phyloP scores from a whole-genome alignment of 2,113 vertebrate species.

The Camelus bactrianus region DNA sequence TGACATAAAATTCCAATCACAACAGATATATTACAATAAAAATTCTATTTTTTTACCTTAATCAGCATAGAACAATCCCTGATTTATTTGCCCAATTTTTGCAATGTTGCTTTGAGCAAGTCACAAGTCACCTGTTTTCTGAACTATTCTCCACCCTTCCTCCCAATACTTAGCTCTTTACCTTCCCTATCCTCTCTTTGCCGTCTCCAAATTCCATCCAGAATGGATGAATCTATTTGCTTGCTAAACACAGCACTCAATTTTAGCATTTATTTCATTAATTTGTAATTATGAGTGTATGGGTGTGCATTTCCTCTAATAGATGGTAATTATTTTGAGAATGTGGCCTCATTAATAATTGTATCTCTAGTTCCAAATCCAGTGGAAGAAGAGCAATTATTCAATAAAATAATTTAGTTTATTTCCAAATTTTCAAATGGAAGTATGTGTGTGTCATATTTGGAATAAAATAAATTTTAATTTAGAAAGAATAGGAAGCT shows the following conservation, averaged over 20 bases:
- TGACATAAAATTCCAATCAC: not conserved
- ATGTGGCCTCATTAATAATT: not conserved
- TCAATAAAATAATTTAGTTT: slow-evolving; percentile 15
- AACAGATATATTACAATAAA: not conserved
- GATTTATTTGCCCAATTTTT: not conserved
- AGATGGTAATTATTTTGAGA: not conserved
- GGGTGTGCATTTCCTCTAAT: not conserved
- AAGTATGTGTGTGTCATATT: not conserved
- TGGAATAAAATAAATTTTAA: slow-evolving; percentile 12
- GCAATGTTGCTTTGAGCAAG: not conserved
- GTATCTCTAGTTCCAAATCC: not conserved
- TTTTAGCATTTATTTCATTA: not conserved
- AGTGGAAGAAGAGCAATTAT: not conserved
- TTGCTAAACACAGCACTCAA: not conserved
- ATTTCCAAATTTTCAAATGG: slow-evolving; percentile 26
- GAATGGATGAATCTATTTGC: not conserved
- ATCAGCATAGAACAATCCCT: not conserved
- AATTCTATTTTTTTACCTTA: not conserved
- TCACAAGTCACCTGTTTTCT: not conserved
- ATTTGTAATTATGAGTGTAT: not conserved
- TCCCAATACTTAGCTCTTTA: not conserved
- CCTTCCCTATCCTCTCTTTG: not conserved
- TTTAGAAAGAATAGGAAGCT: not conserved
- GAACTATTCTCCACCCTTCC: not conserved
- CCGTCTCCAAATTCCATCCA: not conserved